Base-by-base conservation (phyloP, 2,797 vertebrate species). In the Petrocephalus schoutedeni region DNA sequence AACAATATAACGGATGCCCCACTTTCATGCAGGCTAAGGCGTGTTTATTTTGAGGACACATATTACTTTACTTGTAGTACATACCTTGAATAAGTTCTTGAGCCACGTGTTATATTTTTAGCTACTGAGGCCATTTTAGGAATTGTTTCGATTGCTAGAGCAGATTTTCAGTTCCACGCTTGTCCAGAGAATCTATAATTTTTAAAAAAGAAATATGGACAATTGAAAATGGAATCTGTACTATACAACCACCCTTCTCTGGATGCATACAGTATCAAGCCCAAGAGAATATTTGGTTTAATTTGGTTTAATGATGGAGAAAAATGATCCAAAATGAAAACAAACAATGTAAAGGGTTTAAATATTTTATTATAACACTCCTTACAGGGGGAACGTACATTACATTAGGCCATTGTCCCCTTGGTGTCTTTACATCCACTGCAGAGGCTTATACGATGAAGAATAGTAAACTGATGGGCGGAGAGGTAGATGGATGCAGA, bases 351-450 rank as follows among this genome's bases (percentile, higher is more conserved):
- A 89, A 32, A 32, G 85, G 87, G 64, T 90, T 91, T 91, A 91
- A 92, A 93, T 91, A 91, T 59, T 91, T 92, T 91, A 92, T 91
- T 92, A 89, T 90, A 91, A 90, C 90, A 90, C 86, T 90, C 86
- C 83, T 86, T 87, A 10, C 77, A 87, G 90, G 59, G 64, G 88
- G 67, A 71, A 80, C 41, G 5, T 61, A 41, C 54, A 58, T 45
- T 59, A 54, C 58, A 80, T 21, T 9, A 84, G 45, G 14, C 61
- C 56, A 86, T 74, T 84, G 87, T 57, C 83, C 45, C 28, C 41
- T 36, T 71, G 57, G 36, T 7, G 82, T 32, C 57, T 57, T 54
- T 57, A 7, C 32, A 86, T 77, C 83, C 61, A 74, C n/a, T 41
- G 32, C 51, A 21, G n/a, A 84, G 21, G 59, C 71, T 88, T 51